Evolutionary conservation across 2,113 vertebrate genomes (phyloP), one percentile per base, ranked within the genome.

Genomic region (Rhea americana): DNA sequence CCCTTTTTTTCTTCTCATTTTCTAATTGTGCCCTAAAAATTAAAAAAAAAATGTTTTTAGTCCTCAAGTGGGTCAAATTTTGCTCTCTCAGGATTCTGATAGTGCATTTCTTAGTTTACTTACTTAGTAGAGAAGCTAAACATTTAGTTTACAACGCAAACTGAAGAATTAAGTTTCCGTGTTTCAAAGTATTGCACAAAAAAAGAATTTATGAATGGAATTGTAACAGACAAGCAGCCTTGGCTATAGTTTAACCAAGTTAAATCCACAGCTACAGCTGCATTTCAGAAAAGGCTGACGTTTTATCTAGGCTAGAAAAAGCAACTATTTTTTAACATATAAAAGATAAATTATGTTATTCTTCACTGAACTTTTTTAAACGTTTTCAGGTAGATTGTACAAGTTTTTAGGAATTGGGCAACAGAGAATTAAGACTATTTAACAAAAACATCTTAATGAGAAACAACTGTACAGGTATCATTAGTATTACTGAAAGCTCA

Each of bases 1-100:
- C 99, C 67, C 99, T 98, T 97, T 99, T 99, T 97, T 99, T 99
- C 98, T 99, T 99, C 96, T 99, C 99, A 92, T 99, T 99, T 97
- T 99, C 99, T 94, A 99, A 97, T 75, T 99, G 99, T 87, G 99
- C 99, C 96, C 99, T 99, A 96, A 75, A 77, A 95, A 86, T 0
- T 56, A 19, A 85, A 51, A 43, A 22, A 59, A 2, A 0, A 1
- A 22, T n/a, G 81, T 59, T 75, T 32, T 41, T 25, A 25, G 65
- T 24, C 30, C 19, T 83, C n/a, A 67, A 63, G 26, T 8, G 59
- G 41, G 55, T 48, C 59, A 74, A 85, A 48, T 81, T 19, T 51
- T 83, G 37, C 19, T 59, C n/a, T 51, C n/a, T 56, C 47, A 32
- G 7, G 26, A 75, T 35, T 37, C 13, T 18, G 6, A 32, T 15